These are phyloP conservation scores for Metridium senile DNA, from an alignment of 92 coral and sea anemone species.

Conservation along the genomic window DNA sequence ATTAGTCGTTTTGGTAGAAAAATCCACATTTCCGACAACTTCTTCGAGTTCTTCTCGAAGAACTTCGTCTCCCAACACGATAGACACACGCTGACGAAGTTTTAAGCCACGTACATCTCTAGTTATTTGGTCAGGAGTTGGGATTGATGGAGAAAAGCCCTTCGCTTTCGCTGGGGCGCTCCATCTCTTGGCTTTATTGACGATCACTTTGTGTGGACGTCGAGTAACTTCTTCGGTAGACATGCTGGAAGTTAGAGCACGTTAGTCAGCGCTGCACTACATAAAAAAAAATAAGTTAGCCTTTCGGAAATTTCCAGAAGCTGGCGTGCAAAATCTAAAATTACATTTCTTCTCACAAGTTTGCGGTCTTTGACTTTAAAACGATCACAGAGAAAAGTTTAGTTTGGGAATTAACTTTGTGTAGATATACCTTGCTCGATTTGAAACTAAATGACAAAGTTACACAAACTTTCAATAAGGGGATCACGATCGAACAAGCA, in stretches of 20 bases:
- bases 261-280: background rate
- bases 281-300: background rate
- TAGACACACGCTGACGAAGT: slow-evolving; percentile 90
- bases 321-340: background rate
- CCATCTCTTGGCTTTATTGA: slow-evolving; percentile 58
- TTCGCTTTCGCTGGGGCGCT: slow-evolving; percentile 70
- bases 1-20: slow-evolving; percentile 52
- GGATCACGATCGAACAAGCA: slow-evolving; percentile 12
- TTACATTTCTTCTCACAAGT: background rate
- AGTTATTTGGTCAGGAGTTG: slow-evolving; percentile 80
- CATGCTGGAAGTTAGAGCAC: slow-evolving; percentile 24
- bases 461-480: background rate
- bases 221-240: slow-evolving; percentile 31
- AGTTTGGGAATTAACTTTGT: background rate
- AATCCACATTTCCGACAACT: slow-evolving; percentile 70
- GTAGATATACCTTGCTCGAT: background rate
- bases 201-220: slow-evolving; percentile 37
- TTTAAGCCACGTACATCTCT: slow-evolving; percentile 96
- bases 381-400: background rate
- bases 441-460: background rate
- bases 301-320: background rate
- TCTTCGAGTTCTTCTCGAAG: slow-evolving; percentile 91
- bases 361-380: background rate
- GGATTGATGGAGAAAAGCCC: slow-evolving; percentile 63
- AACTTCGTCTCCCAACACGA: slow-evolving; percentile 78